Evolutionary conservation across 2,888 invertebrate genomes (phyloP).

Genomic region (Eledone cirrhosa): DNA sequence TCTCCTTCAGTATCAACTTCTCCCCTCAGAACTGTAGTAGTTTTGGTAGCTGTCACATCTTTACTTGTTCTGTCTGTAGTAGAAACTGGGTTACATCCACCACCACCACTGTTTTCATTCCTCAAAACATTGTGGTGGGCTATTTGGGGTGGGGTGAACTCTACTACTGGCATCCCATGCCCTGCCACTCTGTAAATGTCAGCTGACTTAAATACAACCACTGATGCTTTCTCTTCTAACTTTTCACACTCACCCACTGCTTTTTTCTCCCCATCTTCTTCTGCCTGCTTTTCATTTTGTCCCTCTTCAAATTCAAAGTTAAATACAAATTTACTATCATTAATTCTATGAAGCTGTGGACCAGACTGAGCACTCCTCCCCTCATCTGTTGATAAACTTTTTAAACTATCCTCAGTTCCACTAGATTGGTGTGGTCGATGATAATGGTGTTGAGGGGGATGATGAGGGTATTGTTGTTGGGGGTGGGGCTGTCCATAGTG

Average conservation of each 20-base stretch:
- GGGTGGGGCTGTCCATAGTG: background rate
- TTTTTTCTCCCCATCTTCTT: background rate
- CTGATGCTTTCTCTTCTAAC: conserved; percentile 9
- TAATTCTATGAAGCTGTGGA: conserved; percentile 6
- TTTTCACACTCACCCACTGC: background rate
- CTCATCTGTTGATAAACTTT: background rate
- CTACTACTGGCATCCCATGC: conserved; percentile 19
- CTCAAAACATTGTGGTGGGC: conserved; percentile 12
- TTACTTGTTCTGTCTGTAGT: background rate
- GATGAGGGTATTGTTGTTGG: background rate
- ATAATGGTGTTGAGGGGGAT: background rate
- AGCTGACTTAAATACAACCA: conserved; percentile 23
- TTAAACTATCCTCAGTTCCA: background rate
- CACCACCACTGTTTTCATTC: conserved; percentile 15
- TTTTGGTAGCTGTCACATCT: conserved; percentile 16
- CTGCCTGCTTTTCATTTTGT: background rate
- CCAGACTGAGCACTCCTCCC: conserved; percentile 15
- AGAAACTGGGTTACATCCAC: conserved; percentile 26
- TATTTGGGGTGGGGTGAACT: conserved; percentile 24
- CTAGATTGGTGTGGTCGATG: background rate
- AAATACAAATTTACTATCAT: conserved; percentile 10
- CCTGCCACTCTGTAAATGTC: conserved; percentile 22
- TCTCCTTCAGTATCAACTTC: no score
- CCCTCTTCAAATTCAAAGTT: background rate
- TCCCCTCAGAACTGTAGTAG: background rate